Conservation (phyloP, 2,888 invertebrate genomes). For the Fabriciana adippe region DNA sequence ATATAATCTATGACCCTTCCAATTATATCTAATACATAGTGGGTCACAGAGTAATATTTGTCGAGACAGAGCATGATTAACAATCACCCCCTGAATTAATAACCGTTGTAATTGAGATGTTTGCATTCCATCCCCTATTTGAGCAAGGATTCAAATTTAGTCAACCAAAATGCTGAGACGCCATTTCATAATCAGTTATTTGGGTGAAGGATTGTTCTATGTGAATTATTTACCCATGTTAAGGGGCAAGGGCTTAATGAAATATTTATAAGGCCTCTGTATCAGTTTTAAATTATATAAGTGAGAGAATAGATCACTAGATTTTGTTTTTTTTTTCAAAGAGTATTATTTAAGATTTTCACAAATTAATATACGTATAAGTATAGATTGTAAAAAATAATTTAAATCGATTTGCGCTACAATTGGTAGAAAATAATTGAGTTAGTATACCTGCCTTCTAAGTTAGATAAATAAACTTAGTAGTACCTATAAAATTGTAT, state of each 20-base stretch:
- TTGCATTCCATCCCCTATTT: slow-evolving; percentile 63
- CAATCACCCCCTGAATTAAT: slow-evolving; percentile 71
- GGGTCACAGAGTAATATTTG: slow-evolving; percentile 38
- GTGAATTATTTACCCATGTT: slow-evolving; percentile 28
- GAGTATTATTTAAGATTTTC: no score
- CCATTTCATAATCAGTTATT: slow-evolving; percentile 45
- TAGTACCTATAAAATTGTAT: no score
- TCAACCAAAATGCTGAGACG: slow-evolving; percentile 72
- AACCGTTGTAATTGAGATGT: slow-evolving; percentile 79
- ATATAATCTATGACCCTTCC: slow-evolving; percentile 13
- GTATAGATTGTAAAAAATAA: no score
- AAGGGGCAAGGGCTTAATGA: neutral
- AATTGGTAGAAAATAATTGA: no score
- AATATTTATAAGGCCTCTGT: slow-evolving; percentile 13
- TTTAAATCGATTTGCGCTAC: no score
- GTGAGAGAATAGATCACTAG: no score
- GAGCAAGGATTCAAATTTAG: slow-evolving; percentile 70
- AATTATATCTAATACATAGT: slow-evolving; percentile 18
- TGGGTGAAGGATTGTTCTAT: slow-evolving; percentile 33
- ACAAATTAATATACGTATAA: no score
- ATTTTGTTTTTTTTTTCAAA: no score
- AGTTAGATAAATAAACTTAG: no score
- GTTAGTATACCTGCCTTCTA: no score
- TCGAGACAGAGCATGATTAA: slow-evolving; percentile 51
- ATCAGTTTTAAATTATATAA: neutral